Evolutionary conservation across 2,797 vertebrate genomes (phyloP).

Genomic region (Pantherophis alleghaniensis): DNA sequence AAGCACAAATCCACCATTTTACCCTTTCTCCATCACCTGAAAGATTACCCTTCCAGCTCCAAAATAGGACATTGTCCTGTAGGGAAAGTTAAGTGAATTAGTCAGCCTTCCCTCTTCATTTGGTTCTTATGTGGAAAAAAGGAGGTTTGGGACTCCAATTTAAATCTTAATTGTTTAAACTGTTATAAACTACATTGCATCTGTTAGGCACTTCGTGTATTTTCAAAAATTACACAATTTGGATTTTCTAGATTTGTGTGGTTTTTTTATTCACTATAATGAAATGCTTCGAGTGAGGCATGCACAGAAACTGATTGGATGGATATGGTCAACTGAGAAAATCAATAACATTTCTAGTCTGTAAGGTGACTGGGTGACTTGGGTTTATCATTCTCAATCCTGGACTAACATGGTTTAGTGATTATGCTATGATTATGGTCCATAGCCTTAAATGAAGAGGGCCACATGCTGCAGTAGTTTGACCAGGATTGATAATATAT

Average conservation of each 20-base stretch:
- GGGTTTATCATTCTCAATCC: background rate
- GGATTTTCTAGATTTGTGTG: background rate
- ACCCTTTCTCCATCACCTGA: background rate
- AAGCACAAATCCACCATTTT: background rate
- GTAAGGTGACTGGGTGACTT: background rate
- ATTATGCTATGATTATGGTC: background rate
- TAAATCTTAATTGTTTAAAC: background rate
- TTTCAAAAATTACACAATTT: slow-evolving; percentile 10
- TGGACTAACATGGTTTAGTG: background rate
- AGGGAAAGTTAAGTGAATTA: background rate
- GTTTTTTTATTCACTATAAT: background rate
- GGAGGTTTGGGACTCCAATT: background rate
- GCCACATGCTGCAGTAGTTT: background rate
- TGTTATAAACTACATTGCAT: background rate
- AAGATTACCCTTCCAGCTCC: background rate
- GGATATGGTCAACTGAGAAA: background rate
- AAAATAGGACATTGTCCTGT: background rate
- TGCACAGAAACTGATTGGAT: background rate
- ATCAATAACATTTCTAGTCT: background rate
- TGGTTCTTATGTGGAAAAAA: background rate
- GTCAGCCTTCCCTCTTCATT: background rate
- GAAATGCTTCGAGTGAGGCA: background rate
- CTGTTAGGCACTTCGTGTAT: background rate
- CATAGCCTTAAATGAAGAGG: background rate
- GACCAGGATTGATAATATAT: background rate